phyloP scores from a whole-genome alignment of 1,140 invertebrate species.

The Procambarus clarkii region DNA sequence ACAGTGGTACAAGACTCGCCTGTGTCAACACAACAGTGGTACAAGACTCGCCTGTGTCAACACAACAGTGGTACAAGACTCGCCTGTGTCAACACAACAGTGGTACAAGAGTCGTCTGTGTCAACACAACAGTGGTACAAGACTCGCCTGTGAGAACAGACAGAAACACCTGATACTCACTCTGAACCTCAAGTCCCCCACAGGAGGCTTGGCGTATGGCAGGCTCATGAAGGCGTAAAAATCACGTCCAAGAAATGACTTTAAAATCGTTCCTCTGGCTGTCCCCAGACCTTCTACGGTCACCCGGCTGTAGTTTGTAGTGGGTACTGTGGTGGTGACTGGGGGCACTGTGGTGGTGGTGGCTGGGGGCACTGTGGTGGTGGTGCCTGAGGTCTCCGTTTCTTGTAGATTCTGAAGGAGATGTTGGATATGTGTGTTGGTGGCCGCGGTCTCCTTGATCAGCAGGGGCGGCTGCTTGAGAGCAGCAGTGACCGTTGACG shows the following conservation, averaged over 20 bases:
- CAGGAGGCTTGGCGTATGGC: constrained; percentile 23
- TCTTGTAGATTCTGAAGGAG: no score
- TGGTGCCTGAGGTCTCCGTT: no score
- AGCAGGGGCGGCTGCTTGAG: not conserved
- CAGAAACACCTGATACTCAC: not conserved
- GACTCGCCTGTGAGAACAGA: no score
- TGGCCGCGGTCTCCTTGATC: not conserved
- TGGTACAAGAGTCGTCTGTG: no score
- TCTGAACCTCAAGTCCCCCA: not conserved
- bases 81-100: no score
- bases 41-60: no score
- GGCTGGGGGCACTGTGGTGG: no score
- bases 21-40: no score
- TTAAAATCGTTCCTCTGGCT: constrained; percentile 5
- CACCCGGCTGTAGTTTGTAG: not conserved
- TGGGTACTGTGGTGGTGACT: not conserved
- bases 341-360: not conserved
- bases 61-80: no score
- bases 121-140: no score
- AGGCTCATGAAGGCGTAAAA: constrained; percentile 49
- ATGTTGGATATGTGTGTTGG: not conserved
- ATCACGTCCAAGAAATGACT: constrained; percentile 17
- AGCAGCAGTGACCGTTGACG: not conserved
- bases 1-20: no score
- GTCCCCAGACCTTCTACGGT: constrained; percentile 18